Evolutionary conservation across 2,888 invertebrate species (phyloP).

Genomic region (Trilocha varians): DNA sequence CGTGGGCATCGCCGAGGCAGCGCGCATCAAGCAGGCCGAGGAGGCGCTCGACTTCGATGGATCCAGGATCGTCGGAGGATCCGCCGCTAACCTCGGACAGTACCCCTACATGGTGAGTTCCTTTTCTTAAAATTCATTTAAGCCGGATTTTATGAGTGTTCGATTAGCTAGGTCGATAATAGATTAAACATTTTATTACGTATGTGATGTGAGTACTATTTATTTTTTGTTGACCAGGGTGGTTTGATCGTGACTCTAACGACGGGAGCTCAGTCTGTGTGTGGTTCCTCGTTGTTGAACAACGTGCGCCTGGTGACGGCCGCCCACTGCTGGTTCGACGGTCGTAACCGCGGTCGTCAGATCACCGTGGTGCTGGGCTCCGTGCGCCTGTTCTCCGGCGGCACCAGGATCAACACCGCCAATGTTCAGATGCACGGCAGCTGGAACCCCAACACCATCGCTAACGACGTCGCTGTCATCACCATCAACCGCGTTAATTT

Average conservation of each 20-base stretch:
- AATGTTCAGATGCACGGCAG: too few species aligned
- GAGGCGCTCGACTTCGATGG: constrained; percentile 20
- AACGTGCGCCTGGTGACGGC: constrained; percentile 28
- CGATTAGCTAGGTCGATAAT: too few species aligned
- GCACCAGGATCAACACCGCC: background rate
- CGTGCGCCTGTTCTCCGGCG: background rate
- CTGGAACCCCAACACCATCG: too few species aligned
- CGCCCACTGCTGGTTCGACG: constrained; percentile 35
- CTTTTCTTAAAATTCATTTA: background rate
- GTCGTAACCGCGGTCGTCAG: background rate
- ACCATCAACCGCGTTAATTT: background rate
- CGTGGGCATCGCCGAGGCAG: constrained; percentile 27
- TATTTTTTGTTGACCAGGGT: constrained; percentile 17
- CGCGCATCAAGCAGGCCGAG: constrained; percentile 22
- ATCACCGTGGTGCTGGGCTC: background rate
- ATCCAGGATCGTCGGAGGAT: constrained; percentile 29
- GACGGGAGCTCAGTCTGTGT: constrained; percentile 25
- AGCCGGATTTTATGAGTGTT: too few species aligned
- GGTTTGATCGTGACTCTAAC: constrained; percentile 30
- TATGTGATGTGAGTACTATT: background rate
- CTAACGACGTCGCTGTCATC: background rate
- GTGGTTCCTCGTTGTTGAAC: constrained; percentile 37
- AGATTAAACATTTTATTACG: background rate
- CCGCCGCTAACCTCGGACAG: constrained; percentile 10
- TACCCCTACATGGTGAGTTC: constrained; percentile 18